Conservation (phyloP, 2,113 vertebrate genomes). For the Bagarius yarrelli region DNA sequence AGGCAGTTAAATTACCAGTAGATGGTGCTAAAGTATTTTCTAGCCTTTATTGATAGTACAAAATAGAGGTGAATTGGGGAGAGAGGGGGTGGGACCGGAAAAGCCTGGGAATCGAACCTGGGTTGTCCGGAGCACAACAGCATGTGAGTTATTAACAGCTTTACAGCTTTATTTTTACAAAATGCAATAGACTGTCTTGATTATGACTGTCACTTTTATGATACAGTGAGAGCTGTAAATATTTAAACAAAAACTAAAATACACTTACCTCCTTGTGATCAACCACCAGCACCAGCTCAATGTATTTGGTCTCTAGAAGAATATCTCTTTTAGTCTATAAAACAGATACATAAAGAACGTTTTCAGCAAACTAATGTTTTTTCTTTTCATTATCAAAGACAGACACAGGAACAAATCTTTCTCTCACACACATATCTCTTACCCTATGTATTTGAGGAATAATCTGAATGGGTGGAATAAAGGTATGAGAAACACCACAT, state of each 20-base stretch:
- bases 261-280: slow-evolving; percentile 82
- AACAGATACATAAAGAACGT: slow-evolving; percentile 18
- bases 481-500: slow-evolving; percentile 65
- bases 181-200: neutral
- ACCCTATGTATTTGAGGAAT: slow-evolving; percentile 61
- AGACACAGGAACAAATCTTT: neutral
- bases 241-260: neutral
- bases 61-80: too few relatives aligned
- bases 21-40: neutral
- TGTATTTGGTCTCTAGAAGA: slow-evolving; percentile 76
- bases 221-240: neutral
- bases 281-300: slow-evolving; percentile 90
- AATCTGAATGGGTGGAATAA: slow-evolving; percentile 44
- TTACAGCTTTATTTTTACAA: neutral
- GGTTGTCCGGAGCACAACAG: too few relatives aligned
- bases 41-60: neutral
- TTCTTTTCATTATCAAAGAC: neutral
- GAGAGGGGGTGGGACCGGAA: too few relatives aligned
- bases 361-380: neutral
- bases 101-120: too few relatives aligned
- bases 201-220: neutral
- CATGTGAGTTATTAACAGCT: too few relatives aligned
- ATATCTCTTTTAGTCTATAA: slow-evolving; percentile 72
- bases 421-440: slow-evolving; percentile 26
- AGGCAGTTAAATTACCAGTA: slow-evolving; percentile 3